A percentile compares a stretch with the other conserved stretches of the same genome.
Conservation (phyloP, 2,888 invertebrate genomes). For the Chamaedrilus cognettii region DNA sequence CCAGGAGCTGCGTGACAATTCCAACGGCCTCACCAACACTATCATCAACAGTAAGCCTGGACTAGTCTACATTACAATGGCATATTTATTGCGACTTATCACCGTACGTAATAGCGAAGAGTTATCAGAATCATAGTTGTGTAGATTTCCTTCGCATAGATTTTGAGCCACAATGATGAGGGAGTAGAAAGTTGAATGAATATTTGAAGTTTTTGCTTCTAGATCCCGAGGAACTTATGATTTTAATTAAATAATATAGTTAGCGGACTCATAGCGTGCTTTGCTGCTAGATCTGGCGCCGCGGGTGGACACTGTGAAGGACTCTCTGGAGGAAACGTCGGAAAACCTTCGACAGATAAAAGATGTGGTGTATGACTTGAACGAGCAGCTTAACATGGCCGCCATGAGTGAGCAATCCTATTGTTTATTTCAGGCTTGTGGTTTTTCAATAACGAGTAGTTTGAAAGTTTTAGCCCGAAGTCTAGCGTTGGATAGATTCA, state of each 20-base stretch:
- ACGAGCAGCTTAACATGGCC: constrained; percentile 39
- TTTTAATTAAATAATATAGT: background rate
- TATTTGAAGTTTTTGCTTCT: background rate
- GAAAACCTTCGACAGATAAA: constrained; percentile 38
- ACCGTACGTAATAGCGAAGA: too few species aligned
- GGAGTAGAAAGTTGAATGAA: background rate
- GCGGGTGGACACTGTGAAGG: constrained; percentile 30
- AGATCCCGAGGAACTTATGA: background rate
- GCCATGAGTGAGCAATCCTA: background rate
- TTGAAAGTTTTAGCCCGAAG: too few species aligned
- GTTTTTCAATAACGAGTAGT: too few species aligned
- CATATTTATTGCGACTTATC: too few species aligned
- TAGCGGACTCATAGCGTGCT: background rate
- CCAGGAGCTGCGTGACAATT: background rate
- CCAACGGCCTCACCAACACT: too few species aligned
- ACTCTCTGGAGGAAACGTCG: constrained; percentile 40
- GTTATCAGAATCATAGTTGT: too few species aligned
- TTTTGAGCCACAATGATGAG: too few species aligned
- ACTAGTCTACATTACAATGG: too few species aligned
- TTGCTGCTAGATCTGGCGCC: constrained; percentile 25
- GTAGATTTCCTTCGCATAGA: too few species aligned
- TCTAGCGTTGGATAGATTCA: too few species aligned
- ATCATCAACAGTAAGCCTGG: too few species aligned
- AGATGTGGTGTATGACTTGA: constrained; percentile 36
- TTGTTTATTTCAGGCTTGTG: background rate